Conservation (phyloP, 1,140 invertebrate genomes). For the Aethina tumida region DNA sequence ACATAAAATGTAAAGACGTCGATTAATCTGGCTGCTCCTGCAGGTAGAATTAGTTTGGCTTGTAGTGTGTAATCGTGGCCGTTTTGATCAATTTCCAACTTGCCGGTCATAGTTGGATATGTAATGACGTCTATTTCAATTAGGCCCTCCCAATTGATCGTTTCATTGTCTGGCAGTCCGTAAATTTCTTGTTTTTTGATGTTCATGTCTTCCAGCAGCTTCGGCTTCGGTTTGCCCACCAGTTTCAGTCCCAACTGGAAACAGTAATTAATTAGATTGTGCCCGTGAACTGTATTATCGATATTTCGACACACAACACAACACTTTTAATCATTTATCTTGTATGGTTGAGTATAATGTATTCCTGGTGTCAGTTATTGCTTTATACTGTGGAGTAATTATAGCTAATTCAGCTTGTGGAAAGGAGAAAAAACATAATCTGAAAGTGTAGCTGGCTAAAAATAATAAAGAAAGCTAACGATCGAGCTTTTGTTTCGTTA, state of each 20-base stretch:
- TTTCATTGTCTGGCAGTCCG: conserved; percentile 34
- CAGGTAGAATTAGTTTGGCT: conserved; percentile 39
- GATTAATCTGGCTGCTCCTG: conserved; percentile 43
- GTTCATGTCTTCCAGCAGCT: conserved; percentile 35
- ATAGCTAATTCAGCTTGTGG: no score
- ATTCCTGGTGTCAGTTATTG: no score
- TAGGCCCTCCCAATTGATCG: conserved; percentile 46
- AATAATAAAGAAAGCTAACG: no score
- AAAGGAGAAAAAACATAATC: no score
- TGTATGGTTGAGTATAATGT: neutral
- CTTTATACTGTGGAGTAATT: no score
- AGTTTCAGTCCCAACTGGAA: conserved; percentile 45
- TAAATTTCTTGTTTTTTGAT: conserved; percentile 29
- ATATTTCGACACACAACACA: no score
- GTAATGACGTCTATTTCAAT: conserved; percentile 51
- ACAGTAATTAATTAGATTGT: conserved; percentile 2
- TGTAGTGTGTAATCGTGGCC: conserved; percentile 41
- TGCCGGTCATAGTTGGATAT: conserved; percentile 50
- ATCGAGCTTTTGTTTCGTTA: no score
- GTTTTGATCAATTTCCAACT: conserved; percentile 47
- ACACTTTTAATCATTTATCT: conserved; percentile 2
- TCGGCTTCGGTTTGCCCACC: conserved; percentile 41
- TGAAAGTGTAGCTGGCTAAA: no score
- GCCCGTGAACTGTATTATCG: no score
- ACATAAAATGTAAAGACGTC: conserved; percentile 37